Percentiles rank a stretch among this genome's conserved stretches.
phyloP scores from a whole-genome alignment of 2,797 vertebrate species.

The Rhynchotus rufescens region DNA sequence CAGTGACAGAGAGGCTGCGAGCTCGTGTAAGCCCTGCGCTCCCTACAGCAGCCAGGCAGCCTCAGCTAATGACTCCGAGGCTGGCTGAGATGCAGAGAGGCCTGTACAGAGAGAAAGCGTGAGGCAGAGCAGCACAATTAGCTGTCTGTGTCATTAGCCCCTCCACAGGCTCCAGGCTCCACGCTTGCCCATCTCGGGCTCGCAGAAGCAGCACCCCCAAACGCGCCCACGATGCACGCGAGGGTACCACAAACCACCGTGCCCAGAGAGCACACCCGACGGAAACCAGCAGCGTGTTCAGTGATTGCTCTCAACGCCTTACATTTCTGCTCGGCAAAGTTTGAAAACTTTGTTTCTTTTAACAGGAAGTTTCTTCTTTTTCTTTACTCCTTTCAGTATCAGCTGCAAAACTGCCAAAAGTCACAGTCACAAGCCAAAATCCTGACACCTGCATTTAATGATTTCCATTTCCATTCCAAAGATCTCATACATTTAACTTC shows the following conservation, averaged over 20 bases:
- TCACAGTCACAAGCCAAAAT: slow-evolving; percentile 28
- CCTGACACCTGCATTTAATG: slow-evolving; percentile 28
- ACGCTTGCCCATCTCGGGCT: rapidly evolving
- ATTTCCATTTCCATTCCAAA: slow-evolving; percentile 15
- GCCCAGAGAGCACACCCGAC: neutral
- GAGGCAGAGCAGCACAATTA: neutral
- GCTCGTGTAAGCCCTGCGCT: slow-evolving; percentile 40
- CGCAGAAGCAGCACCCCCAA: neutral
- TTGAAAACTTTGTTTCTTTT: slow-evolving; percentile 40
- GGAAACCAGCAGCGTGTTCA: neutral
- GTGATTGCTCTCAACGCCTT: neutral
- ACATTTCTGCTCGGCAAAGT: neutral
- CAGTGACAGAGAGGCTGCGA: slow-evolving; percentile 59
- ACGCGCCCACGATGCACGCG: too few species aligned
- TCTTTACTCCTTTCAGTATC: neutral
- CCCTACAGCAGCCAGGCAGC: slow-evolving; percentile 52
- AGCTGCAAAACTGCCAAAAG: neutral
- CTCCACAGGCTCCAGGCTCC: neutral
- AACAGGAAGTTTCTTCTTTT: slow-evolving; percentile 14
- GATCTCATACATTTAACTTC: slow-evolving; percentile 29
- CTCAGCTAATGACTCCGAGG: slow-evolving; percentile 59
- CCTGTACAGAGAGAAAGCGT: neutral
- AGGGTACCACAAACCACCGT: neutral
- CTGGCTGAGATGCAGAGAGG: neutral
- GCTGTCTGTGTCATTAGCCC: neutral